A percentile compares a stretch with the other conserved stretches of the same genome.
Evolutionary conservation across 2,113 vertebrate genomes (phyloP).

Genomic region (Ceratotherium simum): DNA sequence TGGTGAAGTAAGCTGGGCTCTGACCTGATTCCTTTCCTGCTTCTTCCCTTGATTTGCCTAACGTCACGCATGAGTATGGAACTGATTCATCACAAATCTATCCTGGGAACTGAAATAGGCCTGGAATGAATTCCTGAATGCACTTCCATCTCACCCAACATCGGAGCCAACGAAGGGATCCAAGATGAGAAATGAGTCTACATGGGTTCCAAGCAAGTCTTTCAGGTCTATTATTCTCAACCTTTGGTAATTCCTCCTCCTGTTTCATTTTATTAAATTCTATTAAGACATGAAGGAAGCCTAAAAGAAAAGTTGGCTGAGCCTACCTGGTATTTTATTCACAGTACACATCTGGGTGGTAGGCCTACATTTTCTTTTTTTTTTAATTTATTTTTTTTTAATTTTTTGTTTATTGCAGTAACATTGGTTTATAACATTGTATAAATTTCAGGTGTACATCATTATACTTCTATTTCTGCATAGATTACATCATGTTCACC

Average conservation of each 20-base stretch:
- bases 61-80: background rate
- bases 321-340: slow-evolving; percentile 57
- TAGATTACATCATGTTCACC: too few relatives aligned
- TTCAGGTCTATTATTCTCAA: slow-evolving; percentile 32
- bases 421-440: too few relatives aligned
- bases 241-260: background rate
- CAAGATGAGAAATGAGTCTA: background rate
- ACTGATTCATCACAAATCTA: background rate
- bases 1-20: background rate
- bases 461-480: too few relatives aligned
- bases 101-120: background rate
- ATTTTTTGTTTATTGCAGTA: too few relatives aligned
- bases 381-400: background rate
- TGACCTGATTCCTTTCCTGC: background rate
- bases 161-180: slow-evolving; percentile 21
- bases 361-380: slow-evolving; percentile 20
- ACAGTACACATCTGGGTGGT: background rate
- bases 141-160: background rate
- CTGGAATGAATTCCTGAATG: background rate
- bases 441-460: too few relatives aligned
- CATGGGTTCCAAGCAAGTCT: background rate
- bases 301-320: slow-evolving; percentile 55
- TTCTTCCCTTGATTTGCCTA: background rate
- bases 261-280: slow-evolving; percentile 58
- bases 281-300: slow-evolving; percentile 43